A percentile compares a stretch with the other conserved stretches of the same genome.
Conservation (phyloP, 2,113 vertebrate genomes). For the Dicentrarchus labrax region DNA sequence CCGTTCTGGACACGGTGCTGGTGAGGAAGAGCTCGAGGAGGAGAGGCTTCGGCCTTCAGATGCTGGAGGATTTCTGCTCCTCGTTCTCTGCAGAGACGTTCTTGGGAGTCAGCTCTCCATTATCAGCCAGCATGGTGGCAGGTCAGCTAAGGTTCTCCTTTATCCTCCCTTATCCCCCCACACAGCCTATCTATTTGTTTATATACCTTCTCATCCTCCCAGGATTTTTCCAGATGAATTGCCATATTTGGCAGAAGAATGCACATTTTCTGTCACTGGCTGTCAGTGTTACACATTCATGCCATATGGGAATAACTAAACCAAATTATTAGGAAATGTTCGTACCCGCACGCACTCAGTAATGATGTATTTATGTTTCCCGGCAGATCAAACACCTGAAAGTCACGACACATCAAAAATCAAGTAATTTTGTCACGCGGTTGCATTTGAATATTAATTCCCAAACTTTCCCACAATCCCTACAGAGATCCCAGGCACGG, state of each 20-base stretch:
- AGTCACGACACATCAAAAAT: neutral
- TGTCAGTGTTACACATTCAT: neutral
- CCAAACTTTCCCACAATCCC: neutral
- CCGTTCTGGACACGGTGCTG: conserved; percentile 91
- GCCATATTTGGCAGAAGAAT: neutral
- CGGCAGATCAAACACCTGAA: neutral
- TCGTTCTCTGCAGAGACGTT: conserved; percentile 85
- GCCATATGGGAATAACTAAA: neutral
- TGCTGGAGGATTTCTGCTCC: conserved; percentile 92
- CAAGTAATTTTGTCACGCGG: neutral
- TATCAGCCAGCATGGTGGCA: conserved; percentile 90
- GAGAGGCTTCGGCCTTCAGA: conserved; percentile 87
- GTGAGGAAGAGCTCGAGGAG: conserved; percentile 85
- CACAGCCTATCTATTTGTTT: neutral
- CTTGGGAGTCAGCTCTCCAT: conserved; percentile 91
- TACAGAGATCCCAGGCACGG: neutral
- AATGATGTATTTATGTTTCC: no score
- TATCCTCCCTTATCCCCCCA: neutral
- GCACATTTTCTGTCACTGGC: neutral
- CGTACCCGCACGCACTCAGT: neutral
- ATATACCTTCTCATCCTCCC: neutral
- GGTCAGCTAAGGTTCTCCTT: conserved; percentile 78
- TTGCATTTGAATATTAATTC: neutral
- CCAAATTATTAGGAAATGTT: neutral
- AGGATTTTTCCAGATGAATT: neutral